Conservation (phyloP, 2,888 invertebrate genomes). For the Philereme transversata region DNA sequence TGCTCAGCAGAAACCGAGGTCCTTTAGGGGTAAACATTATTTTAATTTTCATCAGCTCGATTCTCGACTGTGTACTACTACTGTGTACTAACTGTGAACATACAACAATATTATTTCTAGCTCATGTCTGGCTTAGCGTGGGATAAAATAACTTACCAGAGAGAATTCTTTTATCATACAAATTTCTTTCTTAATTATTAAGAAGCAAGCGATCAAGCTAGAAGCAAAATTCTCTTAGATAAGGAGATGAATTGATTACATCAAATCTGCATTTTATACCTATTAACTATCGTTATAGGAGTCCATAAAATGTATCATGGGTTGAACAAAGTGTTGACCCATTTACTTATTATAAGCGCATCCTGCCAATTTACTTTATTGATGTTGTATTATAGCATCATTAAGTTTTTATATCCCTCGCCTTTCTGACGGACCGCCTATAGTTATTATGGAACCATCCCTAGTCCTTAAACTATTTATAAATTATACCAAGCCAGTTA, state of each 20-base stretch:
- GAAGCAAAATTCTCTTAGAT: too few species aligned
- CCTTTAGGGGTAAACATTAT: slow-evolving; percentile 57
- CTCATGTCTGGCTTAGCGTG: slow-evolving; percentile 53
- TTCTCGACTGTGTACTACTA: slow-evolving; percentile 59
- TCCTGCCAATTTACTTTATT: slow-evolving; percentile 81
- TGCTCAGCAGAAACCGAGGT: slow-evolving; percentile 53
- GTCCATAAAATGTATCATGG: slow-evolving; percentile 44
- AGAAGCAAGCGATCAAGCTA: too few species aligned
- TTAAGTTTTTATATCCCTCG: slow-evolving; percentile 75
- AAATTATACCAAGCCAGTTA: slow-evolving; percentile 69
- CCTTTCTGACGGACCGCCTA: slow-evolving; percentile 68
- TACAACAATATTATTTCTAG: slow-evolving; percentile 63
- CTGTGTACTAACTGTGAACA: slow-evolving; percentile 56
- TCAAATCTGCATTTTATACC: slow-evolving; percentile 3
- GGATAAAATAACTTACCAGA: slow-evolving; percentile 45
- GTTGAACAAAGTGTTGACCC: slow-evolving; percentile 63
- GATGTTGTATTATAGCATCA: slow-evolving; percentile 76
- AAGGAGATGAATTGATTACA: not conserved
- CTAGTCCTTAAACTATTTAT: slow-evolving; percentile 75
- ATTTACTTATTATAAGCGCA: slow-evolving; percentile 71
- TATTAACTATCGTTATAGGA: slow-evolving; percentile 12
- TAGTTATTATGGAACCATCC: slow-evolving; percentile 73
- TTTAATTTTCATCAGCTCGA: slow-evolving; percentile 62
- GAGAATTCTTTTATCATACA: slow-evolving; percentile 40
- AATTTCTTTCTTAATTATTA: too few species aligned